Percentiles rank a stretch among this genome's conserved stretches.
Evolutionary conservation across 35 echinoderm and acorn worm species (phyloP).

Genomic region (Apostichopus japonicus): DNA sequence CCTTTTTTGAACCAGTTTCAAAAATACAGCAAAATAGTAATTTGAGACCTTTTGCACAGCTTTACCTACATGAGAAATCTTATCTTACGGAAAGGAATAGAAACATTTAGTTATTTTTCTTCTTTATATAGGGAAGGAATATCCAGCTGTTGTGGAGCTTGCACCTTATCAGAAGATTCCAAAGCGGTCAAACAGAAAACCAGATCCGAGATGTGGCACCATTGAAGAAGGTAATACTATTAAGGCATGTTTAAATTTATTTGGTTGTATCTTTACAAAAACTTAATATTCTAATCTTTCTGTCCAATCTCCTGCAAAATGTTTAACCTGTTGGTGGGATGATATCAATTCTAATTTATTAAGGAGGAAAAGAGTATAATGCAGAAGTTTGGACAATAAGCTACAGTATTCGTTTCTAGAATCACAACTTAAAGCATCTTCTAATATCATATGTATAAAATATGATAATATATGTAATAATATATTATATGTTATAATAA

Average conservation of each 20-base stretch:
- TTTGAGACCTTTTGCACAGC: too few relatives aligned
- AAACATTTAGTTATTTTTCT: not conserved
- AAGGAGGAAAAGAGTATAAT: not conserved
- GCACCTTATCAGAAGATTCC: conserved; percentile 94
- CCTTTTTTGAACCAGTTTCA: too few relatives aligned
- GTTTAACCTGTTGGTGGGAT: not conserved
- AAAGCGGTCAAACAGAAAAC: conserved; percentile 71
- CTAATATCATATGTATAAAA: too few relatives aligned
- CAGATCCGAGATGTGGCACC: conserved; percentile 78
- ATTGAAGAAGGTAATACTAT: conserved; percentile 83
- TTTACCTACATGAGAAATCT: too few relatives aligned
- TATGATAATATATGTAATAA: too few relatives aligned
- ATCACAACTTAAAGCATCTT: too few relatives aligned
- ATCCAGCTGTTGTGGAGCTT: conserved; percentile 91
- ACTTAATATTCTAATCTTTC: not conserved
- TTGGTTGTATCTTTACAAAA: not conserved
- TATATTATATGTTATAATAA: too few relatives aligned
- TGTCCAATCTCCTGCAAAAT: not conserved
- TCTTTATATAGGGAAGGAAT: conserved; percentile 64
- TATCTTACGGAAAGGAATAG: too few relatives aligned
- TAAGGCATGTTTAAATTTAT: too few relatives aligned
- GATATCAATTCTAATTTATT: not conserved
- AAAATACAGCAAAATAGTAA: too few relatives aligned
- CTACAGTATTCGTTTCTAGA: too few relatives aligned
- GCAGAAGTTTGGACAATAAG: too few relatives aligned